These are phyloP conservation scores for Pseudopleuronectes americanus DNA, from an alignment of 2,797 vertebrate species.

Conservation along the genomic window DNA sequence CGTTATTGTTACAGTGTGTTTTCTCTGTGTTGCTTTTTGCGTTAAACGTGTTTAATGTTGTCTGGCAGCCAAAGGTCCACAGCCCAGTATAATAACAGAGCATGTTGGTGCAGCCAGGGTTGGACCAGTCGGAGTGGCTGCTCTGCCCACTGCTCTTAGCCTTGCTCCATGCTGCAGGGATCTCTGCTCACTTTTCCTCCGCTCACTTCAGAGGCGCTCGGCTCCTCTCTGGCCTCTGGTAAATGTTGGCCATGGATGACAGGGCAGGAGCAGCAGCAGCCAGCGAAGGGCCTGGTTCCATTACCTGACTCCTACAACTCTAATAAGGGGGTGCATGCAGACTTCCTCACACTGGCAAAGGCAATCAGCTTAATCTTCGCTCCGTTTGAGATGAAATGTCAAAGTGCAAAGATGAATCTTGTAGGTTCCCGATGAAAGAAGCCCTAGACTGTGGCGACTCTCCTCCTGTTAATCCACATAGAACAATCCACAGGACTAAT, in stretches of 20 bases:
- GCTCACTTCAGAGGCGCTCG: conserved; percentile 35
- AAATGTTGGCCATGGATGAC: conserved; percentile 54
- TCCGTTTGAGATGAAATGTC: conserved; percentile 27
- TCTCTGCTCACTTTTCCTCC: conserved; percentile 33
- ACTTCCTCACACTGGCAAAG: conserved; percentile 34
- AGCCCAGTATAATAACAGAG: conserved; percentile 40
- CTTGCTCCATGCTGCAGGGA: conserved; percentile 47
- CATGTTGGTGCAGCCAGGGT: conserved; percentile 48
- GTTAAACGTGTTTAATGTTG: conserved; percentile 49
- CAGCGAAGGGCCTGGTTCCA: conserved; percentile 40
- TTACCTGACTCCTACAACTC: conserved; percentile 54
- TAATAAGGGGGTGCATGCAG: conserved; percentile 53
- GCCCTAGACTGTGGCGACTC: no score
- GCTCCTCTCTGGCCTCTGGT: conserved; percentile 31
- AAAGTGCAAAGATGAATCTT: conserved; percentile 13
- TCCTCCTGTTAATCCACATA: no score
- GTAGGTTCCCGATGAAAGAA: no score
- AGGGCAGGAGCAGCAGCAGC: conserved; percentile 30
- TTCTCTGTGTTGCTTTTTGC: conserved; percentile 43
- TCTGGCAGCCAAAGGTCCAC: conserved; percentile 54
- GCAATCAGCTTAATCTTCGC: conserved; percentile 45
- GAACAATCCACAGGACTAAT: no score
- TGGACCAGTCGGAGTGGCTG: conserved; percentile 38
- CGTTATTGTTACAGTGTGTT: conserved; percentile 56
- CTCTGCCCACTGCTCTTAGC: conserved; percentile 40